Evolutionary conservation across 2,797 vertebrate species (phyloP), one percentile per base, ranked within the genome.

Genomic region (Crossoptilon crossoptilon): DNA sequence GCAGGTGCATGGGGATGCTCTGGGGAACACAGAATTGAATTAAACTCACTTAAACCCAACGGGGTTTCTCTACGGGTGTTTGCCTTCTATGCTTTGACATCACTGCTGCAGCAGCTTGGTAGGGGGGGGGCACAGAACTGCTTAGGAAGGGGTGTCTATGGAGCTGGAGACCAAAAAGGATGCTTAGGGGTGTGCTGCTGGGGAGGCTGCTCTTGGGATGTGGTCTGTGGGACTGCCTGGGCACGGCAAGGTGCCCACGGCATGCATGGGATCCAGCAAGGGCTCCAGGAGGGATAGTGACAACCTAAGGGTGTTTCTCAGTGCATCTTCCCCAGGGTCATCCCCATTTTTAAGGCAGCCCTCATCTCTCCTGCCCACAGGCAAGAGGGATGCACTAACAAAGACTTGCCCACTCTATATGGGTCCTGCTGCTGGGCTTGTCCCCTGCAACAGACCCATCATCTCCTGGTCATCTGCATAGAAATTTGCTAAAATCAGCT

Each of bases 51-150:
- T 8, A 53, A 84, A 37, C 14, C 1, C 1, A 46, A 8, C 3
- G 1, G 29, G 5, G 10, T 2, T 64, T 71, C 24, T 29, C 6
- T 9, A 26, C 0, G 2, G 10, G 9, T 0, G 8, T 66, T 79
- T 33, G 70, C 31, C 22, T 88, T 53, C 23, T 33, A 13, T 71
- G 29, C 55, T 19, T 64, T 3, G 8, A 67, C 83, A 62, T 46
- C 2, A 0, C 22, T 33, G 16, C 60, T 73, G 67, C 35, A 60
- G 64, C 48, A 15, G 22, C 16, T 48, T 8, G n/a, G 6, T 86
- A 51, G 44, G 72, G 69, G 17, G 5, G 39, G 13, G 55, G 19
- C 2, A 6, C 12, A 58, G 33, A 46, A 31, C 10, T 9, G 44
- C 72, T 11, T 18, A 41, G 4, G 39, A 64, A 4, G 83, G 58